A percentile compares a stretch with the other conserved stretches of the same genome.
Conservation (phyloP, 2,888 invertebrate genomes). For the Limnephilus rhombicus region DNA sequence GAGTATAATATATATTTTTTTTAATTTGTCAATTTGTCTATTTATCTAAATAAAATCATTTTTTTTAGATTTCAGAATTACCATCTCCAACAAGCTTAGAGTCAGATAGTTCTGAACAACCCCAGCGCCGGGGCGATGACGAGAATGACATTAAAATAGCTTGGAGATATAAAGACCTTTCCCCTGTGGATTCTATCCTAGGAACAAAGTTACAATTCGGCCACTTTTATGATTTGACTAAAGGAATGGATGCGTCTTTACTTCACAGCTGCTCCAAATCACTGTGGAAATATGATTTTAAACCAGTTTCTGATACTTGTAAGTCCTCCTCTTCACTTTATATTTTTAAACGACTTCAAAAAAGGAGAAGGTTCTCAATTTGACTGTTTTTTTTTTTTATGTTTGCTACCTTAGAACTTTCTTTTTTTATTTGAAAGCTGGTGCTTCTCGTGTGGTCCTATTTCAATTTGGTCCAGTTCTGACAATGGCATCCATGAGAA, state of each 20-base stretch:
- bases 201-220: constrained; percentile 80
- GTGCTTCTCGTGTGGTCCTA: no score
- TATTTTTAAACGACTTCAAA: no score
- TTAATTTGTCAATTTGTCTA: not conserved
- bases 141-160: constrained; percentile 89
- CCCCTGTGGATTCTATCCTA: constrained; percentile 78
- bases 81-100: constrained; percentile 78
- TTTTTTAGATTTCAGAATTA: constrained; percentile 77
- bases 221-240: constrained; percentile 90
- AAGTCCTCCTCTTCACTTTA: not conserved
- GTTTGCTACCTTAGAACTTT: no score
- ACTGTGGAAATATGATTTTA: constrained; percentile 74
- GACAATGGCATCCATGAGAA: no score
- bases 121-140: constrained; percentile 67
- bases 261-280: constrained; percentile 79
- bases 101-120: constrained; percentile 70
- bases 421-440: no score
- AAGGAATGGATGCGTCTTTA: constrained; percentile 80
- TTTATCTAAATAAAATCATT: not conserved
- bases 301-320: not conserved
- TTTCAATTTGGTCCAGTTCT: no score
- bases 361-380: no score
- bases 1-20: constrained; percentile 44
- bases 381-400: no score
- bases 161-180: constrained; percentile 91